Evolutionary conservation across 2,888 invertebrate genomes (phyloP), one percentile per base, ranked within the genome.

Genomic region (Cataglyphis cursor): DNA sequence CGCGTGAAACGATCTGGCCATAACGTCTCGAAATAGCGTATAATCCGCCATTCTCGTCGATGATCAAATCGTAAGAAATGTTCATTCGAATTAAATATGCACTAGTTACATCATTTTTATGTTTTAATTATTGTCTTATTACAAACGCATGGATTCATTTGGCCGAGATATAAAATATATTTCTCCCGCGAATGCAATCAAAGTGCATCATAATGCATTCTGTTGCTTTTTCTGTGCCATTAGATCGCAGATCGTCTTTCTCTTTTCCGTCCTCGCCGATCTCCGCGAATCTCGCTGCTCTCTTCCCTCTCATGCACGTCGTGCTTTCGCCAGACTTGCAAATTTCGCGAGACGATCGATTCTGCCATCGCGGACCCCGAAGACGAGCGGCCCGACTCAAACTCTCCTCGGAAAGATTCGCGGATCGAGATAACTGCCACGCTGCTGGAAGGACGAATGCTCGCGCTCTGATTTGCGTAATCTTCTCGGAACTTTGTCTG

Each of bases 271-370:
- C 44, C 81, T 75, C 51, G 31, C n/a, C 35, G 78, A 81, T 85
- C 76, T 80, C 31, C 18, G 57, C 41, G 73, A 74, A 72, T 76
- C 84, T 84, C 6, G 41, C 75, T 21, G 24, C 31, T 31, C 54
- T 38, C 68, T 28, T 65, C 57, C 80, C 84, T 84, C 3, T 80
- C 54, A 57, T 41, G 70, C 65, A 82, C 85, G 61, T 89, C 89
- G 91, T 91, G 89, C 91, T 92, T 92, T 90, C 90, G 90, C 91
- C 88, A 87, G 91, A 93, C 93, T 92, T 93, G 92, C 92, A 92
- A 93, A 93, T 93, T 92, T 92, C 87, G 85, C 87, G 87, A 82
- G 81, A 80, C 83, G 80, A 85, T 76, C 84, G 85, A 64, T 62
- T 83, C 80, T 66, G 76, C 35, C 62, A 81, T 51, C 51, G 78